Evolutionary conservation across 1,140 invertebrate species (phyloP).

Genomic region (Plectus sambesii): DNA sequence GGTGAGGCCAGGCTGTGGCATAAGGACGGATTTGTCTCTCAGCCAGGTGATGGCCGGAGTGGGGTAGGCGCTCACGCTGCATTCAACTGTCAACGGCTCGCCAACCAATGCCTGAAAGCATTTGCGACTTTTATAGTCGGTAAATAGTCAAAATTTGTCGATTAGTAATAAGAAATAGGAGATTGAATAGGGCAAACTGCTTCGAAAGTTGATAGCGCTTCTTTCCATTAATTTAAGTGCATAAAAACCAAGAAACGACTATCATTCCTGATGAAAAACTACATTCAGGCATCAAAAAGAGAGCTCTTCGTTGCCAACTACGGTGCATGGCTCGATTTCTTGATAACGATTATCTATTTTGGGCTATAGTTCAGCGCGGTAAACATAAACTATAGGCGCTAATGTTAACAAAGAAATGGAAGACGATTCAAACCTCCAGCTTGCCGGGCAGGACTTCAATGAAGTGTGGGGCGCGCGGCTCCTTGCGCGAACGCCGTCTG

Average conservation of each 20-base stretch:
- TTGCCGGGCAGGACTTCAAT: constrained; percentile 39
- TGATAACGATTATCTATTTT: too few relatives aligned
- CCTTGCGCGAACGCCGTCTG: constrained; percentile 25
- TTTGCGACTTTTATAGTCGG: constrained; percentile 3
- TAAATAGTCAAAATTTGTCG: constrained; percentile 8
- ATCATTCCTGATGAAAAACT: too few relatives aligned
- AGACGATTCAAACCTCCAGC: constrained; percentile 14
- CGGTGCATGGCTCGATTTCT: too few relatives aligned
- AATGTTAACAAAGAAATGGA: too few relatives aligned
- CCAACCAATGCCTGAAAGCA: constrained; percentile 24
- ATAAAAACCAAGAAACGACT: too few relatives aligned
- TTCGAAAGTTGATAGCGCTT: too few relatives aligned
- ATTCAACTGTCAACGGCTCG: constrained; percentile 34
- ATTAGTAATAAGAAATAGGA: constrained; percentile 1
- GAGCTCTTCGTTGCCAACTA: too few relatives aligned
- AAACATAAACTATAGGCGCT: too few relatives aligned
- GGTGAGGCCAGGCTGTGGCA: constrained; percentile 30
- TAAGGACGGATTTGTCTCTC: constrained; percentile 26
- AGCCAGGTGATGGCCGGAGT: constrained; percentile 34
- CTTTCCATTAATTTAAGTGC: too few relatives aligned
- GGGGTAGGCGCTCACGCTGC: constrained; percentile 30
- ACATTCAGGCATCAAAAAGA: too few relatives aligned
- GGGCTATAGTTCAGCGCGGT: too few relatives aligned
- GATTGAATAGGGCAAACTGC: constrained; percentile 14
- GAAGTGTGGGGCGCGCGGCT: constrained; percentile 33